Conservation (phyloP, 2,888 invertebrate genomes). For the Lacanobia wlatinum region DNA sequence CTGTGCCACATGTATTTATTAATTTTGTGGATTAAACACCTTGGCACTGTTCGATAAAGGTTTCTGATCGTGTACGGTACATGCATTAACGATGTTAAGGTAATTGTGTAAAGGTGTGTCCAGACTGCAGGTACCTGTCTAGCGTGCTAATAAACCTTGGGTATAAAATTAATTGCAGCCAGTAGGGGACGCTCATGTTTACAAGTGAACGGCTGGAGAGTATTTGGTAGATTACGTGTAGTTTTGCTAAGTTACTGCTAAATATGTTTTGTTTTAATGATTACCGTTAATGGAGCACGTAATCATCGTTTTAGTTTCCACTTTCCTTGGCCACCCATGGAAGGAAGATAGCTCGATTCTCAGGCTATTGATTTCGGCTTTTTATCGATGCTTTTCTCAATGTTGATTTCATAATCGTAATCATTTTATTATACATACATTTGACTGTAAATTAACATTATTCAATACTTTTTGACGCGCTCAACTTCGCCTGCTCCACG, state of each 20-base stretch:
- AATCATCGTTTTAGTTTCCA: not conserved
- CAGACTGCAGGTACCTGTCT: constrained; percentile 35
- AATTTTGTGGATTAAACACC: not conserved
- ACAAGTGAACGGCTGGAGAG: not conserved
- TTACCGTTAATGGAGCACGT: too few relatives aligned
- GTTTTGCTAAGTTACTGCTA: not conserved
- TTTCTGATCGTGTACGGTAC: constrained; percentile 7
- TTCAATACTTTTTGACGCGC: too few relatives aligned
- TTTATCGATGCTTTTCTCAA: too few relatives aligned
- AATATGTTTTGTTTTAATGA: too few relatives aligned
- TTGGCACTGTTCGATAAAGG: not conserved
- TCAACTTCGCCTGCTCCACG: too few relatives aligned
- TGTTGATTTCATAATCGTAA: too few relatives aligned
- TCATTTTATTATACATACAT: too few relatives aligned
- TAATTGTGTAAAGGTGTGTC: constrained; percentile 46
- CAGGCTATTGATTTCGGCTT: too few relatives aligned
- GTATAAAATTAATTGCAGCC: constrained; percentile 40
- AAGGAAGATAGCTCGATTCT: too few relatives aligned
- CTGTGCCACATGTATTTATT: not conserved
- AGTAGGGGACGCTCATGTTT: constrained; percentile 6
- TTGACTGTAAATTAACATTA: too few relatives aligned
- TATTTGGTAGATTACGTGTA: not conserved
- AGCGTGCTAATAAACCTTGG: constrained; percentile 31
- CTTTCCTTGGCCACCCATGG: not conserved
- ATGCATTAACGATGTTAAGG: constrained; percentile 31